phyloP scores from a whole-genome alignment of 2,888 invertebrate genomes.

The Taphrorychus bicolor region DNA sequence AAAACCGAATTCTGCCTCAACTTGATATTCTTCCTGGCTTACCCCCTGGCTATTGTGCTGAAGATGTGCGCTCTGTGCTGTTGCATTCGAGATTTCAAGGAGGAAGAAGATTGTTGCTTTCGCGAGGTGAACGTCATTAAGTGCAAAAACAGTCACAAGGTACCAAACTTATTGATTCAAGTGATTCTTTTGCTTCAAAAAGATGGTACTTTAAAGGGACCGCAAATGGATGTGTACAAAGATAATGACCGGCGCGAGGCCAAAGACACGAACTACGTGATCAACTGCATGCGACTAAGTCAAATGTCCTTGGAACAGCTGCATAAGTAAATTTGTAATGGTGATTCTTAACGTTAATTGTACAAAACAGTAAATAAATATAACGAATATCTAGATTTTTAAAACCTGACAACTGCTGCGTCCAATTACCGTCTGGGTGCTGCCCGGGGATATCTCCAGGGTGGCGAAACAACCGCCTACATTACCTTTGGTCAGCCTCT shows the following conservation, averaged over 20 bases:
- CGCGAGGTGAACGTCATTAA: conserved; percentile 48
- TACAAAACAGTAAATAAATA: not conserved
- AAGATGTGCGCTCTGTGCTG: conserved; percentile 53
- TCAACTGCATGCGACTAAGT: conserved; percentile 55
- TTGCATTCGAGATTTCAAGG: conserved; percentile 50
- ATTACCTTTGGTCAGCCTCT: conserved; percentile 76
- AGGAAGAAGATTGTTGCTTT: conserved; percentile 45
- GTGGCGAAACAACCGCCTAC: conserved; percentile 81
- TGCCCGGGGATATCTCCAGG: conserved; percentile 62
- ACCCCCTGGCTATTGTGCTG: conserved; percentile 56
- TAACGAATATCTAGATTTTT: conserved; percentile 41
- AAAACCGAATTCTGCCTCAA: conserved; percentile 60
- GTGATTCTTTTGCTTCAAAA: no score
- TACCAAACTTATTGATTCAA: not conserved
- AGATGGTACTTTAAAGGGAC: no score
- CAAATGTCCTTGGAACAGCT: conserved; percentile 45
- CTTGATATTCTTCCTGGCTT: conserved; percentile 60
- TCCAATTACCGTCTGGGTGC: conserved; percentile 42
- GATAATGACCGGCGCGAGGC: conserved; percentile 52
- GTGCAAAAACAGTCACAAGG: no score
- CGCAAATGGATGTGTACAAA: conserved; percentile 45
- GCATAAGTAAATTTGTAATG: conserved; percentile 1
- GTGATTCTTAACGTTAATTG: not conserved
- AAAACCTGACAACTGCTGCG: conserved; percentile 45
- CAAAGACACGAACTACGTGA: conserved; percentile 56